These are phyloP conservation scores for Sprattus sprattus DNA, from an alignment of 2,113 vertebrate species.

Conservation along the genomic window DNA sequence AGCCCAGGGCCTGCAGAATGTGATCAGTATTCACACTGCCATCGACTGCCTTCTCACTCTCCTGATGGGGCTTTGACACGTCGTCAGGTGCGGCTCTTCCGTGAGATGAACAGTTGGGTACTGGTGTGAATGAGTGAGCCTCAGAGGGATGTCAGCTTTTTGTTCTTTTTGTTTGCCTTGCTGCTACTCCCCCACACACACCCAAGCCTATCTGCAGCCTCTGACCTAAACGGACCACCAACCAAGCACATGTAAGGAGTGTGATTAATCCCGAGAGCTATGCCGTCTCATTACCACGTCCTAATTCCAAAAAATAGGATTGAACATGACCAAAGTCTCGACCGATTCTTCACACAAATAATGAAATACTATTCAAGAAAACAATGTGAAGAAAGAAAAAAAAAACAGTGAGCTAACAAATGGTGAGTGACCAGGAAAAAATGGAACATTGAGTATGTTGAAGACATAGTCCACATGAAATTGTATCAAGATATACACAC, in stretches of 20 bases:
- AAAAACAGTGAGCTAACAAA: too few relatives aligned
- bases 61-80: not conserved
- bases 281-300: not conserved
- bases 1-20: not conserved
- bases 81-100: not conserved
- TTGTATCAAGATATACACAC: not conserved
- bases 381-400: too few relatives aligned
- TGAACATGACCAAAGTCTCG: not conserved
- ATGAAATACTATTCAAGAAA: too few relatives aligned
- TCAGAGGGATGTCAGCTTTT: not conserved
- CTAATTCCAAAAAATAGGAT: not conserved
- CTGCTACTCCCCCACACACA: not conserved
- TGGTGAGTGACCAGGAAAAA: too few relatives aligned
- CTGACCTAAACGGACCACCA: not conserved
- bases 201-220: not conserved
- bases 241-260: not conserved
- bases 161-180: not conserved
- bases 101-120: too few relatives aligned
- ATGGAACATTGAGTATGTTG: too few relatives aligned
- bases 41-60: not conserved
- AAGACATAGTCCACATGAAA: too few relatives aligned
- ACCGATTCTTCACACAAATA: not conserved
- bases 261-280: not conserved
- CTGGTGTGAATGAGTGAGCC: not conserved
- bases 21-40: not conserved